These are phyloP conservation scores for Stenichneumon culpator DNA, from an alignment of 2,888 invertebrate species.

Conservation along the genomic window DNA sequence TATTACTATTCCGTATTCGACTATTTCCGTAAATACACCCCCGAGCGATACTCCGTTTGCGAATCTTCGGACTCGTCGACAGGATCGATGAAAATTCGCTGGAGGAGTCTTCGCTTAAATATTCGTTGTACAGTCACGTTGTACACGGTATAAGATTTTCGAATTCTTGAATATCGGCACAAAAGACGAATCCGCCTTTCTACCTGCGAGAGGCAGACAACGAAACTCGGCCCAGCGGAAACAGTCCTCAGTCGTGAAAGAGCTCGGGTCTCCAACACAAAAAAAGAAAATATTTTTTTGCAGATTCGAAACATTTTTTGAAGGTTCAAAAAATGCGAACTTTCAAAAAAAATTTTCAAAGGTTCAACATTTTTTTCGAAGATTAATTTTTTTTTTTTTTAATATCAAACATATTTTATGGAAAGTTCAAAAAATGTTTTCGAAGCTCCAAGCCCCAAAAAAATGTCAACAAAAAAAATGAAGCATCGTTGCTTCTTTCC, in stretches of 20 bases:
- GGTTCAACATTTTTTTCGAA: no score
- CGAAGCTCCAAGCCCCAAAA: no score
- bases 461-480: no score
- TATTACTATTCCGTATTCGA: conserved; percentile 43
- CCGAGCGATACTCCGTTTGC: conserved; percentile 18
- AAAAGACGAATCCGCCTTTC: conserved; percentile 74
- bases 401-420: no score
- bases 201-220: conserved; percentile 77
- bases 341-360: no score
- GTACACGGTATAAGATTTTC: conserved; percentile 3
- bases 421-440: no score
- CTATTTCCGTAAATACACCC: conserved; percentile 27
- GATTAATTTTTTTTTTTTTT: no score
- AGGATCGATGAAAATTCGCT: conserved; percentile 14
- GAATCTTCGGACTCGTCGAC: conserved; percentile 16
- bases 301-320: background rate
- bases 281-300: background rate
- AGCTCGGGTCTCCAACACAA: background rate
- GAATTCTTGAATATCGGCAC: conserved; percentile 69
- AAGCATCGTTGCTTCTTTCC: background rate
- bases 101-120: conserved; percentile 10
- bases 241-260: conserved; percentile 71
- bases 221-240: conserved; percentile 75
- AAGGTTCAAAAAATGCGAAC: no score
- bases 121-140: conserved; percentile 19